Base-by-base conservation (phyloP, 2,888 invertebrate species). In the Steinernema carpocapsae region DNA sequence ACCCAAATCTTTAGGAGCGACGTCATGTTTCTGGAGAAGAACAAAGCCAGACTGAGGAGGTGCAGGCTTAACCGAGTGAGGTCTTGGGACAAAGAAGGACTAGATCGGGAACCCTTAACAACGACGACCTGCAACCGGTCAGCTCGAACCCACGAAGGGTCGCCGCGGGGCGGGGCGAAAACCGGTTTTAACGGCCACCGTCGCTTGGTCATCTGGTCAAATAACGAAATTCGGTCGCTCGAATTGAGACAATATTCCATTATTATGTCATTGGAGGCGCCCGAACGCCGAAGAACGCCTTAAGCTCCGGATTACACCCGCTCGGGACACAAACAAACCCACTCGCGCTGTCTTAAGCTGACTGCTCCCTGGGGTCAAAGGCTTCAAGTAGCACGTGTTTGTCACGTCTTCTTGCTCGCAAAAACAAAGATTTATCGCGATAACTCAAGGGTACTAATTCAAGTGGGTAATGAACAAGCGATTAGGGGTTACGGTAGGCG, bases 191-290 rank as follows among this genome's bases (percentile, higher is more conserved):
- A 37, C 37, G 37, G 37, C 37, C 52, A 7, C 52, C 52, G 52
- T 22, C 64, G 29, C 26, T 12, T 22, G 22, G 24, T 64, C 64
- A 64, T 64, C 64, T 64, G 64, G 17, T 64, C 64, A 64, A 64
- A 64, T 37, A 64, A 32, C 29, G 64, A 48, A 48, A n/a, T 48
- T 48, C 48, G 48, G 48, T 19, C 48, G 32, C 64, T 32, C 64
- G 48, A 64, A 64, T 64, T 64, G 64, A 64, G 64, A 64, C 64
- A 64, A 64, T 64, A 64, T 64, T 64, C 64, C 37, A 64, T 64
- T 64, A 64, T 64, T 64, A 64, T 64, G 64, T 64, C 64, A 64
- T 17, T 32, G 56, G 56, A 56, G 56, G 22, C 22, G 64, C 12
- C 17, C 37, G 64, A 32, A 56, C 56, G 22, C 56, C 22, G 22